Evolutionary conservation across 2,113 vertebrate genomes (phyloP).

Genomic region (Cryptomyrus ogoouensis): DNA sequence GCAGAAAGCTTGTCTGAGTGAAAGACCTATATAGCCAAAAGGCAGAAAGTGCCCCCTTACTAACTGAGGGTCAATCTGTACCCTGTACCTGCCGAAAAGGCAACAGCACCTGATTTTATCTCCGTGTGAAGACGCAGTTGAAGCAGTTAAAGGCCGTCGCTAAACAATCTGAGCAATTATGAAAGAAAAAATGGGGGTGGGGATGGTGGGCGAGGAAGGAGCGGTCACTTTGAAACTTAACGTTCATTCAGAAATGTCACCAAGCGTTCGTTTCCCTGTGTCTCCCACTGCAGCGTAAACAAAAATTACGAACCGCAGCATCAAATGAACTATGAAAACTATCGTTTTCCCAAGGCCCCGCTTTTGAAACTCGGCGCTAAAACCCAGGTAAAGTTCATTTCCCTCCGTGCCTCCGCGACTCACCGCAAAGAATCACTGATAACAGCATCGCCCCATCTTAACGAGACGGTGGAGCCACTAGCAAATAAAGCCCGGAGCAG

Average conservation of each 20-base stretch:
- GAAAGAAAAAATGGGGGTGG: neutral
- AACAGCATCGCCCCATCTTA: neutral
- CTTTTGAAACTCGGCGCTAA: neutral
- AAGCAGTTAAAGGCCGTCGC: slow-evolving; percentile 58
- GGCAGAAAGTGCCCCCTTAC: slow-evolving; percentile 50
- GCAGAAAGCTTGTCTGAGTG: slow-evolving; percentile 36
- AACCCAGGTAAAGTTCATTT: neutral
- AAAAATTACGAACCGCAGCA: neutral
- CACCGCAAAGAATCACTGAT: neutral
- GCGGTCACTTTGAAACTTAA: neutral
- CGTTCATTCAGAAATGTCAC: neutral
- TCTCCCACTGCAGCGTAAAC: neutral
- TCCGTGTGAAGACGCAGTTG: slow-evolving; percentile 64
- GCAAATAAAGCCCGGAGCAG: neutral
- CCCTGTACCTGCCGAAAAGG: slow-evolving; percentile 59
- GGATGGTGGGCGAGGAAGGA: neutral
- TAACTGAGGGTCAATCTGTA: slow-evolving; percentile 37
- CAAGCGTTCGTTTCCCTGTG: neutral
- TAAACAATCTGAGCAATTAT: slow-evolving; percentile 34
- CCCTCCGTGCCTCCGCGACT: neutral
- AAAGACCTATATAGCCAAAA: slow-evolving; percentile 53
- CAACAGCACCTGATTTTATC: slow-evolving; percentile 65
- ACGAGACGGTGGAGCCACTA: neutral
- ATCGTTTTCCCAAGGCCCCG: neutral
- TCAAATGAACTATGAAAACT: neutral